Evolutionary conservation across 1,140 invertebrate species (phyloP).

Genomic region (Coenobita brevimanus): DNA sequence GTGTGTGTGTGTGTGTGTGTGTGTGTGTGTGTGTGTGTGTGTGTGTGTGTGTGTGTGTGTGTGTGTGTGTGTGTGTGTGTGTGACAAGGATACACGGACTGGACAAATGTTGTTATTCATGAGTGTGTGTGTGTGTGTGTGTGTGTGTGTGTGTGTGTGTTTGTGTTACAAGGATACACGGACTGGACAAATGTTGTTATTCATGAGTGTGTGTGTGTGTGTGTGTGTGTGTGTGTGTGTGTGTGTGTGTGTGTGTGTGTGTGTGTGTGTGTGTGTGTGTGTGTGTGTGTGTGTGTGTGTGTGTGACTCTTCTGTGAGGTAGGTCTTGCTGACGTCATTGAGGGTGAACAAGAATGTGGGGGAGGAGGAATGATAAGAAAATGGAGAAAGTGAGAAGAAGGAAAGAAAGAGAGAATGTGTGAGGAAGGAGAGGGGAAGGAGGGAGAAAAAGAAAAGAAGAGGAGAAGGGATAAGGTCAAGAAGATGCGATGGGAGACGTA

Average conservation of each 20-base stretch:
- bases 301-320: neutral
- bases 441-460: constrained; percentile 1
- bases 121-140: no score
- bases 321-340: no score
- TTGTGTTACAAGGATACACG: neutral
- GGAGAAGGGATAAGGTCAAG: no score
- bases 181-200: neutral
- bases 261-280: constrained; percentile 9
- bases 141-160: neutral
- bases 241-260: constrained; percentile 16
- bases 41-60: constrained; percentile 1
- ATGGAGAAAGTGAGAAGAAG: neutral
- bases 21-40: neutral
- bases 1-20: no score
- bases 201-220: neutral
- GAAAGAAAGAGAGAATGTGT: neutral
- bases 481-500: no score
- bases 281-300: constrained; percentile 7
- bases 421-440: neutral
- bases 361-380: neutral
- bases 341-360: neutral
- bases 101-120: neutral
- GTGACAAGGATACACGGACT: neutral
- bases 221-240: neutral
- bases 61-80: neutral